These are phyloP conservation scores for Calidris pygmaea DNA, from an alignment of 2,113 vertebrate genomes.

Conservation along the genomic window DNA sequence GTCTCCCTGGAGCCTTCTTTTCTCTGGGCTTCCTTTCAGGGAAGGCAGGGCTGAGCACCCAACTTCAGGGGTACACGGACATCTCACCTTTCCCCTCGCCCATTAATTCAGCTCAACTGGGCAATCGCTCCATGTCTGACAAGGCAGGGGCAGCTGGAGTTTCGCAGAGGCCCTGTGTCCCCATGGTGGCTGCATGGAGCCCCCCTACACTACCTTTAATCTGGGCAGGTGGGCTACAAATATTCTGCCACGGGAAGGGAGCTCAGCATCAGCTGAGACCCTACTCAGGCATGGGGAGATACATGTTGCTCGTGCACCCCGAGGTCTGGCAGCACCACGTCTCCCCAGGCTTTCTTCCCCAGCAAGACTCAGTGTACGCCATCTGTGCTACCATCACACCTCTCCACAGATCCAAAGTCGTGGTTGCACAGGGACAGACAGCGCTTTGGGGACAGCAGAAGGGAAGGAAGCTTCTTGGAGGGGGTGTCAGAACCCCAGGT, in stretches of 20 bases:
- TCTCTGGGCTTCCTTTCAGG: background rate
- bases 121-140: rapidly evolving
- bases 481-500: background rate
- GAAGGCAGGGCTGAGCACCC: background rate
- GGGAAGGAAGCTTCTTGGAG: background rate
- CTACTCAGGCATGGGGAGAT: background rate
- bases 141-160: background rate
- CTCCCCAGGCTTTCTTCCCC: background rate
- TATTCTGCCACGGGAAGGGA: background rate
- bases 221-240: background rate
- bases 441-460: background rate
- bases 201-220: background rate
- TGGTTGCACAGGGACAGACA: background rate
- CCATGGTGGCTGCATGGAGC: background rate
- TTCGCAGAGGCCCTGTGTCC: background rate
- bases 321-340: background rate
- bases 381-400: conserved; percentile 36
- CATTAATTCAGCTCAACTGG: background rate
- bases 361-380: background rate
- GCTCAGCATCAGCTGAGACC: background rate
- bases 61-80: background rate
- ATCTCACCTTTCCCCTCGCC: background rate
- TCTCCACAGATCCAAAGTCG: background rate
- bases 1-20: background rate
- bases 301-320: background rate